Evolutionary conservation across 2,113 vertebrate genomes (phyloP), one percentile per base, ranked within the genome.

Genomic region (Pica pica): DNA sequence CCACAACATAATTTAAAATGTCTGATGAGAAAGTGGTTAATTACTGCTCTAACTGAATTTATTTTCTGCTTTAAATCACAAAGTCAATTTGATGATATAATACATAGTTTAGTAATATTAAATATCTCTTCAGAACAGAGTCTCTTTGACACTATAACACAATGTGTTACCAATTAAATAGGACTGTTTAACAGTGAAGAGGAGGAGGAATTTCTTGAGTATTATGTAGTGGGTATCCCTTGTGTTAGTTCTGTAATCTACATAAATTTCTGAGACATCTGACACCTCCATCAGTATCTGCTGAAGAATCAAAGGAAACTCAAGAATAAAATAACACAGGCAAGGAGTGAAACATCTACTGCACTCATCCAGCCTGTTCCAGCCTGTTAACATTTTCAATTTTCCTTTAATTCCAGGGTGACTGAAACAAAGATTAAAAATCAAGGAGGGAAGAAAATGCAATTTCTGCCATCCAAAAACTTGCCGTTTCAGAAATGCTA

Each of bases 401-500:
- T 74, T 76, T 77, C 46, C 50, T 87, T 80, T 64, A 73, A 80
- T 69, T 94, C 64, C 68, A 77, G 27, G 16, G 41, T 33, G 31
- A 76, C 35, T 69, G 59, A 91, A 93, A 76, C 49, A 83, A 87
- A 93, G 59, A 77, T 73, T 80, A 95, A 83, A 94, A 93, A 60
- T 42, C 50, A 87, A 82, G 28, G 12, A 56, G 4, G 7, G 37
- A 74, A 81, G 59, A 92, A 93, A 87, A 69, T 24, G 13, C 42
- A 55, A 80, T 84, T 89, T 76, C 59, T 67, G 44, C 59, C 44
- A 56, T 50, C 39, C 10, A 77, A 60, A 80, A 83, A 2, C 44
- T 17, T 44, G 28, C 28, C 5, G 41, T 89, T 89, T 86, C 53
- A 79, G 52, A 82, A 91, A 27, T 16, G 49, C 2, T 50, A 16